These are phyloP conservation scores for Sebastes umbrosus DNA, from an alignment of 2,797 vertebrate genomes.

Conservation along the genomic window DNA sequence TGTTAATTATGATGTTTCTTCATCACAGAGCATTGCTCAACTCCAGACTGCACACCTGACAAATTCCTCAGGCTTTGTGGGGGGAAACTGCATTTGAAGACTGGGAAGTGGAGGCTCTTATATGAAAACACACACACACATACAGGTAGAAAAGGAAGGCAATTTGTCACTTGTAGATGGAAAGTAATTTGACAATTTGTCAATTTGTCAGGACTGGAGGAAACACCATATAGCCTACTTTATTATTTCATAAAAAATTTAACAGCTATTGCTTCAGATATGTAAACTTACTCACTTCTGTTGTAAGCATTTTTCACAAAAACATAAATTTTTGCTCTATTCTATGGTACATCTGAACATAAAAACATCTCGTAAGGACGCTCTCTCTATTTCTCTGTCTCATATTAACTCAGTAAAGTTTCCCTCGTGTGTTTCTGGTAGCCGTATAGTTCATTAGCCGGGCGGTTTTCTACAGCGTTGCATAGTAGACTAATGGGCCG, in stretches of 20 bases:
- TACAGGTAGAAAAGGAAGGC: constrained; percentile 18
- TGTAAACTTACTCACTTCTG: constrained; percentile 31
- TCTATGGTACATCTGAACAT: constrained; percentile 18
- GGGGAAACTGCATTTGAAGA: constrained; percentile 30
- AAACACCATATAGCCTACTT: constrained; percentile 42
- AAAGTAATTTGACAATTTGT: constrained; percentile 60
- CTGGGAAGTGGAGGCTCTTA: constrained; percentile 18
- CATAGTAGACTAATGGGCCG: constrained; percentile 75
- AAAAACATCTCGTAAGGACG: neutral
- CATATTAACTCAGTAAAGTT: constrained; percentile 25
- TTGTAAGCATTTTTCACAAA: constrained; percentile 33
- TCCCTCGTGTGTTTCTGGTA: constrained; percentile 59
- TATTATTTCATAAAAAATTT: constrained; percentile 64
- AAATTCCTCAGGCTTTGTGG: constrained; percentile 42
- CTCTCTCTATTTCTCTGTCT: neutral
- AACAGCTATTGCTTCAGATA: constrained; percentile 47
- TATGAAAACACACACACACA: constrained; percentile 11
- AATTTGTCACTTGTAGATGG: constrained; percentile 44
- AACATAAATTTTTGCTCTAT: constrained; percentile 24
- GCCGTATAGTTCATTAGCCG: constrained; percentile 77
- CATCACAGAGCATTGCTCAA: constrained; percentile 53
- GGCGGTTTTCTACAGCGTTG: constrained; percentile 68
- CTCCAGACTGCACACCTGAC: constrained; percentile 60
- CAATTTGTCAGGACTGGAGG: constrained; percentile 51
- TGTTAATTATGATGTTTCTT: constrained; percentile 76